Evolutionary conservation across 2,113 vertebrate species (phyloP), one percentile per base, ranked within the genome.

Genomic region (Microtus ochrogaster): DNA sequence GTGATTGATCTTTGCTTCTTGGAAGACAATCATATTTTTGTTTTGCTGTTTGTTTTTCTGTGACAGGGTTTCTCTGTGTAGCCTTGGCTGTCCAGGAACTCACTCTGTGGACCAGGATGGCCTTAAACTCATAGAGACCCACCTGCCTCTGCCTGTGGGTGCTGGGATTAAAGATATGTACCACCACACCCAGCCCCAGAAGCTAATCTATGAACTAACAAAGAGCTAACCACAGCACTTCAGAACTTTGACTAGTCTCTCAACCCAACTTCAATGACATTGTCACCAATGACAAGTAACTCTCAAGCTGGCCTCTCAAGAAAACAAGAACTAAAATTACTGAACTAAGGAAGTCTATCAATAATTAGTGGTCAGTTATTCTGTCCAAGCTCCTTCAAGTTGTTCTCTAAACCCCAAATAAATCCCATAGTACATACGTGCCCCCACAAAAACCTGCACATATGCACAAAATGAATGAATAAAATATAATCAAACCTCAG

Each of bases 141-240:
- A 72, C 70, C 70, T 72, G 70, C 19, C 36, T 72, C 17, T n/a
- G 70, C 19, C 17, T 72, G 36, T 68, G n/a, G 33, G 1, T 10
- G 19, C n/a, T 73, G 70, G 7, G 8, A 73, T 73, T 39, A 73
- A 73, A 73, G 7, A 1, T 39, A 19, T 73, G n/a, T 21, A 9
- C 70, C 70, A 73, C n/a, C 70, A 73, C 0, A 9, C 19, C 36
- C 70, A 39, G 70, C 17, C 8, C 70, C 19, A 73, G n/a, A n/a
- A 73, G 19, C 39, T 22, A 87, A 58, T 74, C 55, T 95, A 82
- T 68, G 44, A 88, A 66, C 41, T 83, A 92, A 73, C 9, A 91
- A 91, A 65, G 4, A 17, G 24, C n/a, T 39, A 55, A 47, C 2
- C 3, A 72, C 24, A 7, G 14, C 26, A 86, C 41, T 52, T 3